A percentile compares a stretch with the other conserved stretches of the same genome.
Evolutionary conservation across 2,113 vertebrate species (phyloP).

Genomic region (Ochotona princeps): DNA sequence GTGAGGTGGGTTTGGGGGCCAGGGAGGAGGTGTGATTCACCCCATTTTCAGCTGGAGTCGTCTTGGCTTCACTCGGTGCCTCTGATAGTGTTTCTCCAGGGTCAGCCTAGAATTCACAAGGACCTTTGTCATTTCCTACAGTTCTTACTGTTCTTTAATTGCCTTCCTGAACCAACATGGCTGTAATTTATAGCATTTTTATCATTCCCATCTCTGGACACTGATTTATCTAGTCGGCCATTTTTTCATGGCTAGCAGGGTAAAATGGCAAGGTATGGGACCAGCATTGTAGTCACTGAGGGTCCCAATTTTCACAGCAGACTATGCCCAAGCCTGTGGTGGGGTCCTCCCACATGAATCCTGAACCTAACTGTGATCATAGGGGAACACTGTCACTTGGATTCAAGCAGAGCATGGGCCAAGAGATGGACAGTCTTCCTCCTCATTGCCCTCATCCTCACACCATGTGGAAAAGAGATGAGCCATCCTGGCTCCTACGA

Average conservation of each 20-base stretch:
- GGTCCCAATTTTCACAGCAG: accelerated
- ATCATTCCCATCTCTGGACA: background rate
- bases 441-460: background rate
- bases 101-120: constrained; percentile 87
- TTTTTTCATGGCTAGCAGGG: background rate
- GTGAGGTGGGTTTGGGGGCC: constrained; percentile 90
- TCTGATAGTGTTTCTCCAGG: constrained; percentile 91
- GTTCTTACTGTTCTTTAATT: background rate
- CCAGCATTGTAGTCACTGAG: background rate
- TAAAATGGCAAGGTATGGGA: background rate
- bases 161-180: background rate
- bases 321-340: background rate
- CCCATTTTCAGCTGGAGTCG: constrained; percentile 94
- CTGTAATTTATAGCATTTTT: background rate
- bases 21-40: constrained; percentile 90
- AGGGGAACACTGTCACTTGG: no score
- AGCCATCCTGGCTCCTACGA: background rate
- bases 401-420: no score
- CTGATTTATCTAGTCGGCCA: background rate
- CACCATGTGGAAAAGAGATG: accelerated
- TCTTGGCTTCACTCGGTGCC: constrained; percentile 89
- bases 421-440: no score
- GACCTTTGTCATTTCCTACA: background rate
- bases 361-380: background rate
- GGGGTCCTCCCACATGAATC: background rate